Evolutionary conservation across 2,797 vertebrate species (phyloP), one percentile per base, ranked within the genome.

Genomic region (Spheniscus humboldti): DNA sequence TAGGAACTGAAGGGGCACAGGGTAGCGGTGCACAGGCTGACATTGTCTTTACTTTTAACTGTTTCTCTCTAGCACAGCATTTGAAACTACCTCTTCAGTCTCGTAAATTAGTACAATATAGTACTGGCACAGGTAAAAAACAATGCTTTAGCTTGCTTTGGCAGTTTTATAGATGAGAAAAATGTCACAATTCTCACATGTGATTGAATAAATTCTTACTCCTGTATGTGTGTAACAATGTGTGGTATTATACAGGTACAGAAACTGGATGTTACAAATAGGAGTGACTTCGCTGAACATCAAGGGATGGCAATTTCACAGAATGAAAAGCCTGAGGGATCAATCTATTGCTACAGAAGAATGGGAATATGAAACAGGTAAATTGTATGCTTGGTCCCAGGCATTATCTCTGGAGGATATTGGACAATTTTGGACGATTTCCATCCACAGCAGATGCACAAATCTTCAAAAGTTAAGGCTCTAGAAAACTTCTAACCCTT

Each of bases 361-460:
- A 68, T 92, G 76, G 96, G 95, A 98, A 63, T 85, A 98, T 27
- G 95, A 98, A 86, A 96, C 92, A 56, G 94, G 94, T 77, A 95
- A 90, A 91, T 93, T 97, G 14, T 94, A 96, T 84, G 73, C 60
- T 71, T 97, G 92, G 94, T 95, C 96, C 62, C 95, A 96, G 86
- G 77, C 92, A 35, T 91, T 98, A 31, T 78, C 86, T 75, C 63
- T 96, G 60, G 95, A 98, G 63, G 86, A 93, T 76, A 93, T 0
- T 47, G 48, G 39, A 86, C 16, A 5, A 85, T 77, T 90, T 0
- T 48, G 48, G 39, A 86, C 16, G 6, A 85, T 77, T 90, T 88
- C 88, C 78, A 78, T 79, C 60, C 37, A 68, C 25, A 87, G 57
- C 79, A 86, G 52, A 88, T 90, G 56, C 68, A 71, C n/a, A 86